phyloP scores from a whole-genome alignment of 2,113 vertebrate genomes.

The Centrocercus urophasianus region DNA sequence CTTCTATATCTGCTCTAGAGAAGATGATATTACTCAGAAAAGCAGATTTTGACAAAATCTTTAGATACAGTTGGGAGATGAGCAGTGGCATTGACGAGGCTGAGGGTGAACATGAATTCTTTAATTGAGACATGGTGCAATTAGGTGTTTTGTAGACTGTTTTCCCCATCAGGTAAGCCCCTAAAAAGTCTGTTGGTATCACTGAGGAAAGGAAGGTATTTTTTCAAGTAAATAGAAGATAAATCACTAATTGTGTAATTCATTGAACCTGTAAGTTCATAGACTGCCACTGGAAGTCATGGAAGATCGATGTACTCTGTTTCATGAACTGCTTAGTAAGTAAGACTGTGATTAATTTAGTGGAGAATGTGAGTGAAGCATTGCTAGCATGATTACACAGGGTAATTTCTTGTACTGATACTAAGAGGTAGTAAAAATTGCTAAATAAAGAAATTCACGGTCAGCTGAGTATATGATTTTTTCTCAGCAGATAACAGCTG shows the following conservation, averaged over 20 bases:
- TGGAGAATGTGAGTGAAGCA: neutral
- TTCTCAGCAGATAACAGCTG: neutral
- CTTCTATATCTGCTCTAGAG: neutral
- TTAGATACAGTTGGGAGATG: neutral
- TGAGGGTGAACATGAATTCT: neutral
- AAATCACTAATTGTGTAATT: neutral
- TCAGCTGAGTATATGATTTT: neutral
- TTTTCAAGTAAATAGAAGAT: neutral
- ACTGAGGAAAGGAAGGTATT: neutral
- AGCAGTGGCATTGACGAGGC: neutral
- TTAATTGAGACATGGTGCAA: neutral
- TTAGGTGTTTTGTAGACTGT: neutral
- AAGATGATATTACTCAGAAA: neutral
- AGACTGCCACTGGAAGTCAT: neutral
- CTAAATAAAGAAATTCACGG: neutral
- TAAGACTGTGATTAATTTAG: neutral
- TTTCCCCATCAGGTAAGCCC: neutral
- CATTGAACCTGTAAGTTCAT: neutral
- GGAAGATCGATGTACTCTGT: neutral
- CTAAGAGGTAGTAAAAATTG: neutral
- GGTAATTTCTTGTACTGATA: neutral
- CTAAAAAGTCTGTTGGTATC: neutral
- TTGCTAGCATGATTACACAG: neutral
- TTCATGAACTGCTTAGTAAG: neutral
- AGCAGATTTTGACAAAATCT: neutral